Conservation (phyloP, 2,888 invertebrate species). For the Drosophila paramelanica region DNA sequence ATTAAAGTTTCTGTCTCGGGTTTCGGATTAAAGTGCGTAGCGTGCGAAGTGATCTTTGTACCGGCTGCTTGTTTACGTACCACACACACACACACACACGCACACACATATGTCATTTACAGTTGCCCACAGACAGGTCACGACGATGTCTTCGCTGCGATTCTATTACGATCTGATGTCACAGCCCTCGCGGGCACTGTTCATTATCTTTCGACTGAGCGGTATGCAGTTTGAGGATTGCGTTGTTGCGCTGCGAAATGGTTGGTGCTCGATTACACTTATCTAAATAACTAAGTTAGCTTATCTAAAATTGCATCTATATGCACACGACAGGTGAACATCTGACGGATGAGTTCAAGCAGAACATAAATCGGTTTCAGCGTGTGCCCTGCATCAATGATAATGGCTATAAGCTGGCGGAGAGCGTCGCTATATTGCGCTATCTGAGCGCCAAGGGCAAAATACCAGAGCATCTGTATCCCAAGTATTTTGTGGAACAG, state of each 20-base stretch:
- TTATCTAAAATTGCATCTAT: no score
- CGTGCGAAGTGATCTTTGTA: conserved; percentile 46
- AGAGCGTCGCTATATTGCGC: conserved; percentile 89
- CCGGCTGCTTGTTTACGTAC: conserved; percentile 23
- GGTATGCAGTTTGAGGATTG: conserved; percentile 88
- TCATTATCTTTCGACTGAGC: conserved; percentile 88
- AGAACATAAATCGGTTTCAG: conserved; percentile 87
- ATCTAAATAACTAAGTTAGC: neutral
- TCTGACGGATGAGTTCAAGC: conserved; percentile 86
- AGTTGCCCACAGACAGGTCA: conserved; percentile 33
- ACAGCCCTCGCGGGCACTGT: conserved; percentile 90
- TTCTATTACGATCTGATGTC: conserved; percentile 91
- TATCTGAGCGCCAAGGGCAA: conserved; percentile 82
- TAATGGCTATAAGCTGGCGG: conserved; percentile 89
- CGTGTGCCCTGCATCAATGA: conserved; percentile 89
- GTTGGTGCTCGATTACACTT: conserved; percentile 80
- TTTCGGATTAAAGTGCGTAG: conserved; percentile 14
- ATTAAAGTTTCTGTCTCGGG: neutral
- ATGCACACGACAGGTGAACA: conserved; percentile 86
- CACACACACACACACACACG: neutral
- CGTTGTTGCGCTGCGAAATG: conserved; percentile 88
- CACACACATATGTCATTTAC: neutral
- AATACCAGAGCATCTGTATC: conserved; percentile 88
- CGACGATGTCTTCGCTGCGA: conserved; percentile 85
- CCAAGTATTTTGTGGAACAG: conserved; percentile 87